phyloP scores from a whole-genome alignment of 2,113 vertebrate species.

The Trinectes maculatus region DNA sequence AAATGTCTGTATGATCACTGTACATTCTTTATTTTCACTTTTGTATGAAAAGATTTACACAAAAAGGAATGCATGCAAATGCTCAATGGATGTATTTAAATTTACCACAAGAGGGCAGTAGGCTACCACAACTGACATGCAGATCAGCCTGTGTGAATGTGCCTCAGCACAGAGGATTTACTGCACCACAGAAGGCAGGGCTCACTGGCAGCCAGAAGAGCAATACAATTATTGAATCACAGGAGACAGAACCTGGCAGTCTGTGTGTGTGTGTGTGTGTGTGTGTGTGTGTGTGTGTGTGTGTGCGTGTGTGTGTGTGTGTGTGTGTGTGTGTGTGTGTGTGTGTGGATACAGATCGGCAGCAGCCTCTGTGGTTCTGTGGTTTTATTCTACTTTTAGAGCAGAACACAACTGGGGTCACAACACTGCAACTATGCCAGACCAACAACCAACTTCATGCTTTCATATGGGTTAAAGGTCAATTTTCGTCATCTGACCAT shows the following conservation, averaged over 20 bases:
- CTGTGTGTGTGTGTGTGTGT: slow-evolving; percentile 5
- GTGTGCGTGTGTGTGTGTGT: slow-evolving; percentile 15
- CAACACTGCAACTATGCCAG: slow-evolving; percentile 53
- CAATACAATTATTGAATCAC: slow-evolving; percentile 35
- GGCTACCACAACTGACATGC: slow-evolving; percentile 36
- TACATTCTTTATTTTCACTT: too few relatives aligned
- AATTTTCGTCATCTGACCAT: too few relatives aligned
- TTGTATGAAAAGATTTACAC: neutral
- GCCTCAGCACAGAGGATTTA: slow-evolving; percentile 34
- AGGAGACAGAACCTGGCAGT: slow-evolving; percentile 18
- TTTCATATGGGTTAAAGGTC: slow-evolving; percentile 16
- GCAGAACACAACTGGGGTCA: slow-evolving; percentile 67
- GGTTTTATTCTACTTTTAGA: slow-evolving; percentile 66
- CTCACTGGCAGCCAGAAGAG: slow-evolving; percentile 40
- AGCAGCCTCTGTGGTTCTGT: too few relatives aligned
- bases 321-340: slow-evolving; percentile 8
- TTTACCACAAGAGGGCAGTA: slow-evolving; percentile 67
- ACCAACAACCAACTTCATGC: slow-evolving; percentile 42
- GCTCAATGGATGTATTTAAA: neutral
- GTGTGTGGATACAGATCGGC: slow-evolving; percentile 17
- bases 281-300: slow-evolving; percentile 21
- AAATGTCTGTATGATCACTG: too few relatives aligned
- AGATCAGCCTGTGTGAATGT: slow-evolving; percentile 14
- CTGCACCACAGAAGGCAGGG: slow-evolving; percentile 38
- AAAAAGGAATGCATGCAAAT: neutral